Evolutionary conservation across 2,113 vertebrate genomes (phyloP).

Genomic region (Erythrolamprus reginae): DNA sequence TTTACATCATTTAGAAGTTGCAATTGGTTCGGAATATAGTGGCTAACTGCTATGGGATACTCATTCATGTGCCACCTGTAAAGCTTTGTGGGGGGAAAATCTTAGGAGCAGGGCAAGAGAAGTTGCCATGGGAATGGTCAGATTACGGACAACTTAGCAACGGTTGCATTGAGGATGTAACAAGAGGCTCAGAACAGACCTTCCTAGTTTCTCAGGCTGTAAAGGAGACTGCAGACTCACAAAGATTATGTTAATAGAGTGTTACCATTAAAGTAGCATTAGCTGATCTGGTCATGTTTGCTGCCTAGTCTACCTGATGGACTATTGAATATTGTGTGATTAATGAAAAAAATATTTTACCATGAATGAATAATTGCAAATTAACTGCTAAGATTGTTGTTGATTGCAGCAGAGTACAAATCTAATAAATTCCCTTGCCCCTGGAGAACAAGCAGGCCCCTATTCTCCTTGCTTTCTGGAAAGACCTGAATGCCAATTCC

Average conservation of each 20-base stretch:
- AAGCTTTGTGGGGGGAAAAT: background rate
- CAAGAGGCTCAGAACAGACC: no score
- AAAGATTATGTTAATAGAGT: background rate
- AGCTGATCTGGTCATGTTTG: background rate
- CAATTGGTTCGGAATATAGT: background rate
- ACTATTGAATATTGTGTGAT: background rate
- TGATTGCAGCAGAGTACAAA: background rate
- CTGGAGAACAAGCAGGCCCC: background rate
- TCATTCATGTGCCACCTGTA: background rate
- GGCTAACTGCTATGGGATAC: background rate
- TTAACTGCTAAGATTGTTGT: background rate
- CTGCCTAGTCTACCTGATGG: background rate
- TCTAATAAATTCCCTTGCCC: background rate
- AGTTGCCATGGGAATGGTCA: background rate
- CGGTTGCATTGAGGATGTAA: background rate
- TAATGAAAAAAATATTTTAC: background rate
- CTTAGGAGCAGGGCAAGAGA: background rate
- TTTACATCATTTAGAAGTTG: background rate
- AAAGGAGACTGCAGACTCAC: no score
- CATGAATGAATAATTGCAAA: background rate
- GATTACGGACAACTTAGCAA: background rate
- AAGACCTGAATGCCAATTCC: background rate
- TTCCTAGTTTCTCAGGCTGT: no score
- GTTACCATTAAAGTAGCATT: background rate
- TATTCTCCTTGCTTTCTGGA: no score